Evolutionary conservation across 2,797 vertebrate species (phyloP).

Genomic region (Myotis pilosus): DNA sequence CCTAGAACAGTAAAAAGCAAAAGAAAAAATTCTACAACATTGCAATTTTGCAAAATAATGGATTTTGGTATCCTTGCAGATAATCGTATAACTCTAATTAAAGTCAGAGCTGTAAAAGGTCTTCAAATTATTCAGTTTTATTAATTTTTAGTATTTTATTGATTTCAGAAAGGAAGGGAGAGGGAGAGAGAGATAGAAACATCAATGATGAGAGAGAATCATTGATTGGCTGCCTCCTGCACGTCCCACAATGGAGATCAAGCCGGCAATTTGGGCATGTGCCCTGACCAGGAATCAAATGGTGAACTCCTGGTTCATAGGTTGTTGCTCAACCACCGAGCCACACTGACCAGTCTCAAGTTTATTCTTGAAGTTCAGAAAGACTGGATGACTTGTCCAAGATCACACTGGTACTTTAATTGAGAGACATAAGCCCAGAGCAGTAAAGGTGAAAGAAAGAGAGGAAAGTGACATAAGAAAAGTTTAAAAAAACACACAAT

Average conservation of each 20-base stretch:
- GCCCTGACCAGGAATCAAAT: no score
- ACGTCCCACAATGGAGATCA: no score
- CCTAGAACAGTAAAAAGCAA: not conserved
- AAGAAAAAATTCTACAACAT: not conserved
- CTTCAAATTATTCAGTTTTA: not conserved
- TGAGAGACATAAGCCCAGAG: not conserved
- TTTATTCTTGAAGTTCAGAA: not conserved
- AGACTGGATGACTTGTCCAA: not conserved
- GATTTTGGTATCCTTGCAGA: not conserved
- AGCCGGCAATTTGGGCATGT: no score
- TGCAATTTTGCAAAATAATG: not conserved
- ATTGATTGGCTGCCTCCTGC: no score
- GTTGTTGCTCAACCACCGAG: no score
- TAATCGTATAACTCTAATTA: not conserved
- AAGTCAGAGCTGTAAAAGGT: not conserved
- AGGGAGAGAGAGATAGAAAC: no score
- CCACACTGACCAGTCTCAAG: not conserved
- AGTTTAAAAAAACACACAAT: not conserved
- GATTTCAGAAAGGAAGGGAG: no score
- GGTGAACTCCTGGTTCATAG: no score
- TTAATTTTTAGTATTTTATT: not conserved
- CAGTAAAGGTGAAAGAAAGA: not conserved
- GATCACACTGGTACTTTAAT: not conserved
- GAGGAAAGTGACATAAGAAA: not conserved
- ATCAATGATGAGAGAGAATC: no score